phyloP scores from a whole-genome alignment of 1,140 invertebrate genomes.

The Triops cancriformis region DNA sequence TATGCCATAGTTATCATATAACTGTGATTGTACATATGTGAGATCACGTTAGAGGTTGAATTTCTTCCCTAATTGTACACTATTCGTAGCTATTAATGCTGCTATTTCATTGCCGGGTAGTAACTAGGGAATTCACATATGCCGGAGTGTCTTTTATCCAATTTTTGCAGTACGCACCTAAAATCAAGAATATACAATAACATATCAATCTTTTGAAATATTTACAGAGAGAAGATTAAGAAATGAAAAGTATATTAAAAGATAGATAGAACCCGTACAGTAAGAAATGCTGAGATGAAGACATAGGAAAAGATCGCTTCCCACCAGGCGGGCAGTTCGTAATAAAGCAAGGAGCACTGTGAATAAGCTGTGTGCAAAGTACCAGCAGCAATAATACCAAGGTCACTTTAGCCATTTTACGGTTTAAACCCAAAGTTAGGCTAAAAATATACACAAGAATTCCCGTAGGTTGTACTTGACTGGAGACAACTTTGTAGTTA shows the following conservation, averaged over 20 bases:
- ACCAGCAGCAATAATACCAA: background rate
- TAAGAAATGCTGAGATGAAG: background rate
- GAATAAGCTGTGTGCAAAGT: background rate
- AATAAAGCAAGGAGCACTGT: background rate
- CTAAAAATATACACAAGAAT: too few species aligned
- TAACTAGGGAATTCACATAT: background rate
- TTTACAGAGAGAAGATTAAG: too few species aligned
- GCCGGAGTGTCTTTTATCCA: background rate
- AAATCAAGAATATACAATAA: background rate
- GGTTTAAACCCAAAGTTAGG: background rate
- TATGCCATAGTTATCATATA: too few species aligned
- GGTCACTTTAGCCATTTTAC: background rate
- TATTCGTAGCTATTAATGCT: background rate
- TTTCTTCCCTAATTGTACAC: too few species aligned
- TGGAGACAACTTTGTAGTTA: background rate
- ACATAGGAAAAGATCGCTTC: background rate
- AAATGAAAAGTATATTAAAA: background rate
- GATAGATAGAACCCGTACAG: background rate
- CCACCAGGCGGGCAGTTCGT: background rate
- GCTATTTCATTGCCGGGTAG: background rate
- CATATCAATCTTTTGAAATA: too few species aligned
- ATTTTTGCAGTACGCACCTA: background rate
- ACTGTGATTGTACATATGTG: too few species aligned
- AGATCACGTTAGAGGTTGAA: too few species aligned
- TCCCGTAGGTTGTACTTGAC: too few species aligned